Conservation (phyloP, 2,888 invertebrate species). For the Mantis religiosa region DNA sequence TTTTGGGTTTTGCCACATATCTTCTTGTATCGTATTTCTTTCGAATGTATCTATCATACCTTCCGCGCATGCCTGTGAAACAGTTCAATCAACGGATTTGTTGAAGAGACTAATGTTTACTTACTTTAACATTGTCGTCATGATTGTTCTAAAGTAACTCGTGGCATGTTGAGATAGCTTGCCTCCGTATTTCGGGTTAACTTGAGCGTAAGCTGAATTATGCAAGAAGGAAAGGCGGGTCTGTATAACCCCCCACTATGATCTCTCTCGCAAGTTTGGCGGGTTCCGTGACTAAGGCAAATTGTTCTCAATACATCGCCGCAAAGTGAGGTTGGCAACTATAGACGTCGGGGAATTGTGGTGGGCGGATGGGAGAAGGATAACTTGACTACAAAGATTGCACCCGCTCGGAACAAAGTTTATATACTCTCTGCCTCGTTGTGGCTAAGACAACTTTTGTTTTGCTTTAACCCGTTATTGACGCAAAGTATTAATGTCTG, state of each 20-base stretch:
- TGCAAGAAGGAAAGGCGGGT: background rate
- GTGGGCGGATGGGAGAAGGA: background rate
- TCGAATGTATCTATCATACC: too few species aligned
- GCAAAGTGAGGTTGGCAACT: background rate
- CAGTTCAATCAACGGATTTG: too few species aligned
- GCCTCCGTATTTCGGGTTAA: background rate
- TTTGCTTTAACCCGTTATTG: background rate
- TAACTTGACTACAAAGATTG: background rate
- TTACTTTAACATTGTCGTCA: background rate
- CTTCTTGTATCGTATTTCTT: too few species aligned
- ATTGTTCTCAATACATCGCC: background rate
- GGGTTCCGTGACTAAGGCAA: background rate
- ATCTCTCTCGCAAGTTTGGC: background rate
- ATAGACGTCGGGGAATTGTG: background rate
- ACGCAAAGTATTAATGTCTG: background rate
- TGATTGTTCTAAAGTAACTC: background rate
- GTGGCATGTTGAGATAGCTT: background rate
- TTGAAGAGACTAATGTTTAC: background rate
- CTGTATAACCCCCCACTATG: background rate
- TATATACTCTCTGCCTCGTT: background rate
- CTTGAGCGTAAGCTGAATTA: background rate
- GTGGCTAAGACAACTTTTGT: background rate
- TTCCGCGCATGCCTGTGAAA: too few species aligned
- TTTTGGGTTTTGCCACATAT: too few species aligned
- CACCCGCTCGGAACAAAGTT: background rate